Conservation (phyloP, 2,113 vertebrate genomes). For the Perognathus longimembris region DNA sequence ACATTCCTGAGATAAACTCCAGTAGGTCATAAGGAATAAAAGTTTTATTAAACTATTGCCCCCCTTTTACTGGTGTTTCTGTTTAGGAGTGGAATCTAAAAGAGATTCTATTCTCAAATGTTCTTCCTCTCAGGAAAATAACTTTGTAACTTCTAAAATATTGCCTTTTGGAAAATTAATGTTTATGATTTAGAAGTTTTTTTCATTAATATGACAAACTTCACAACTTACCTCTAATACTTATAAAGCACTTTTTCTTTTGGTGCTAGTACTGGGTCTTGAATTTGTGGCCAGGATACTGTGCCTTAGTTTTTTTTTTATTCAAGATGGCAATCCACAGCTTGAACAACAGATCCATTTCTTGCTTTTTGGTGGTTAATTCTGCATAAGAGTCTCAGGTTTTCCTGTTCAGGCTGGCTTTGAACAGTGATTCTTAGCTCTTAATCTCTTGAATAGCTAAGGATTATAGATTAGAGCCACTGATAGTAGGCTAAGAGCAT, state of each 20-base stretch:
- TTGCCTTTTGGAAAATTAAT: not conserved
- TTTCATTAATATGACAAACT: not conserved
- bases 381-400: no score
- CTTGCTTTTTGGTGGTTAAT: no score
- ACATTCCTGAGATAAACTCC: slow-evolving; percentile 47
- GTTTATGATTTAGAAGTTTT: not conserved
- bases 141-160: slow-evolving; percentile 46
- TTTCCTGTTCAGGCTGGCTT: no score
- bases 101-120: slow-evolving; percentile 9
- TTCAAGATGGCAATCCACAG: no score
- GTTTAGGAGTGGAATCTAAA: not conserved
- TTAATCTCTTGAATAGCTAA: no score
- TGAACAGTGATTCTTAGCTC: no score
- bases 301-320: not conserved
- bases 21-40: slow-evolving; percentile 43
- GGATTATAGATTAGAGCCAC: no score
- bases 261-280: no score
- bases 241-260: slow-evolving; percentile 12
- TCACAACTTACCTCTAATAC: not conserved
- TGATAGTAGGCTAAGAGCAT: not conserved
- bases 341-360: no score
- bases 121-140: not conserved
- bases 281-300: no score
- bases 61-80: slow-evolving; percentile 56
- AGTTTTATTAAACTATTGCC: slow-evolving; percentile 58